These are phyloP conservation scores for Platygyra sinensis DNA, from an alignment of 64 coral and sea anemone species.

Conservation along the genomic window DNA sequence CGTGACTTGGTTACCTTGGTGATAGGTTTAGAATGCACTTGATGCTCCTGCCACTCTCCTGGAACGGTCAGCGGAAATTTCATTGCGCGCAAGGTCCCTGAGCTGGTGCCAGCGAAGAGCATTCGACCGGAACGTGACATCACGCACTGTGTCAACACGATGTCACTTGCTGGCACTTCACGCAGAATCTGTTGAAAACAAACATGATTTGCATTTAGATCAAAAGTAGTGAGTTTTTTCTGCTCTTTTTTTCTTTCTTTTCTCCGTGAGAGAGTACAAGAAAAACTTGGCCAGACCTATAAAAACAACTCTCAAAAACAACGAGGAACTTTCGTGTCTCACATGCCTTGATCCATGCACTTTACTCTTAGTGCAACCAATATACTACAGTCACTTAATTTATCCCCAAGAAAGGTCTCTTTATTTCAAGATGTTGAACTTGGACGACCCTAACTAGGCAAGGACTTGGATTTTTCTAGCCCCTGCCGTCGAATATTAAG, in stretches of 20 bases:
- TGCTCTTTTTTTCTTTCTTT: background rate
- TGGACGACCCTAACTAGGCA: too few species aligned
- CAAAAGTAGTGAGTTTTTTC: background rate
- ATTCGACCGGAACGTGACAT: constrained; percentile 99
- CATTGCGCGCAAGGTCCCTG: constrained; percentile 92
- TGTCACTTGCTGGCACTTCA: constrained; percentile 89
- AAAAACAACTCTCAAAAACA: too few species aligned
- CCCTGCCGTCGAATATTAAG: too few species aligned
- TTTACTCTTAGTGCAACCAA: too few species aligned
- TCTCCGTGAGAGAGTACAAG: background rate
- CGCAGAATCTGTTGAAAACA: constrained; percentile 81
- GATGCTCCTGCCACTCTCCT: constrained; percentile 99
- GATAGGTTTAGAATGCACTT: constrained; percentile 90
- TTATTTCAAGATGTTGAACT: too few species aligned
- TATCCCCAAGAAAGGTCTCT: too few species aligned
- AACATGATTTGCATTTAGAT: background rate
- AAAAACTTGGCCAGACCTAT: background rate
- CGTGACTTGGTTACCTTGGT: constrained; percentile 67
- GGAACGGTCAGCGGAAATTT: constrained; percentile 96
- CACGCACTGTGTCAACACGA: constrained; percentile 89
- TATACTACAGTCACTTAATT: too few species aligned
- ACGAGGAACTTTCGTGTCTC: too few species aligned
- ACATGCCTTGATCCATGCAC: too few species aligned
- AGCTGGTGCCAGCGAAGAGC: constrained; percentile 89
- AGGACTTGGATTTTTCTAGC: too few species aligned